Evolutionary conservation across 2,113 vertebrate genomes (phyloP).

Genomic region (Cryptoleucopteryx plumbea): DNA sequence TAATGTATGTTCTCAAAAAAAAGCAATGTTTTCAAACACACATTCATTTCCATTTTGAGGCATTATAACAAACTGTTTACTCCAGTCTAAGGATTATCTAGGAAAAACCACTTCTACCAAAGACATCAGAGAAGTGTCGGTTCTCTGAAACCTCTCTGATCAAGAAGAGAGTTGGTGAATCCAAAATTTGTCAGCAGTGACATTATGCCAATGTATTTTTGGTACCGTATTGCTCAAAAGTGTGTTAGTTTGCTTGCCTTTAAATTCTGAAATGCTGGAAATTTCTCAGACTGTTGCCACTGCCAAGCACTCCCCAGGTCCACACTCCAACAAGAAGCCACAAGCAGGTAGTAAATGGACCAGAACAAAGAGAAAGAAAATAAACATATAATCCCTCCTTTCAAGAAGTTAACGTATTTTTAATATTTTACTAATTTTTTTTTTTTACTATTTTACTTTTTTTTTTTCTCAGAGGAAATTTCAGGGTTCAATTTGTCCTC

Average conservation of each 20-base stretch:
- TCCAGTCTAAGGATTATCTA: background rate
- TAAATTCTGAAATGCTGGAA: background rate
- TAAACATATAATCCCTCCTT: background rate
- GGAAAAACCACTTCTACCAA: background rate
- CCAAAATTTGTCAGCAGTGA: background rate
- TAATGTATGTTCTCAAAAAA: background rate
- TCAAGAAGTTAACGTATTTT: background rate
- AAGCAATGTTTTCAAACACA: background rate
- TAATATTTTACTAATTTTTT: background rate
- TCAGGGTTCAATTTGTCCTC: background rate
- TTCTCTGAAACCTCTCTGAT: background rate
- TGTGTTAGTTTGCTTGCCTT: background rate
- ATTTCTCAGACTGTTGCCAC: background rate
- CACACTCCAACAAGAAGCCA: background rate
- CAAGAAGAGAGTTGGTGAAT: too few species aligned
- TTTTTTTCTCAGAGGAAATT: background rate
- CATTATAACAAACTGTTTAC: background rate
- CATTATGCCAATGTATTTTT: background rate
- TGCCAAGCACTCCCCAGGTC: background rate
- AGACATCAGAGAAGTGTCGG: accelerated
- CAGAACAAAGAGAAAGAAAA: background rate
- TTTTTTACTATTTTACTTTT: background rate
- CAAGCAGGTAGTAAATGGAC: background rate
- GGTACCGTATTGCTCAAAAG: background rate
- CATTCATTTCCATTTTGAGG: background rate